These are phyloP conservation scores for Orientallactaga sibirica DNA, from an alignment of 2,797 vertebrate species.

Conservation along the genomic window DNA sequence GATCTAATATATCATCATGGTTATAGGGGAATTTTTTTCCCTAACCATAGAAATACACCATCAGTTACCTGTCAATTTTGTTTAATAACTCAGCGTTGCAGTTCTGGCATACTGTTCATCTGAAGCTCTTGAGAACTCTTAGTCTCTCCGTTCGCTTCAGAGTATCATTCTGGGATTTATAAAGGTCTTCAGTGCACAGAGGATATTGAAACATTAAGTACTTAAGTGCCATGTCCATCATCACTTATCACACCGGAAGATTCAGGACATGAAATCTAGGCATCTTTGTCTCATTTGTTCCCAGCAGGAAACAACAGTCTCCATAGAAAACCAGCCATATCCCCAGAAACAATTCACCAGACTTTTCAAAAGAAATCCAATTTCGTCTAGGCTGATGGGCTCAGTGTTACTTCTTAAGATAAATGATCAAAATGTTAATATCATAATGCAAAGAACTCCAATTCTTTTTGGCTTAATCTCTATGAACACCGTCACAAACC, in stretches of 20 bases:
- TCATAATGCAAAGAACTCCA: slow-evolving; percentile 62
- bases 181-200: slow-evolving; percentile 57
- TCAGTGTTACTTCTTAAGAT: slow-evolving; percentile 63
- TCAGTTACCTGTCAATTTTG: slow-evolving; percentile 80
- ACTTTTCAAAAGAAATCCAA: slow-evolving; percentile 77
- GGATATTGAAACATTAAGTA: slow-evolving; percentile 55
- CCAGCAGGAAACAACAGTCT: background rate
- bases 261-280: slow-evolving; percentile 2
- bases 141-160: slow-evolving; percentile 27
- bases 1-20: slow-evolving; percentile 77
- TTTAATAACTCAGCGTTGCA: slow-evolving; percentile 72
- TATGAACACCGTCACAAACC: slow-evolving; percentile 40
- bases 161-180: slow-evolving; percentile 54
- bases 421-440: slow-evolving; percentile 73
- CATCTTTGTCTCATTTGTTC: slow-evolving; percentile 62
- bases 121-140: slow-evolving; percentile 20
- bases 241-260: slow-evolving; percentile 42
- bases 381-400: slow-evolving; percentile 46
- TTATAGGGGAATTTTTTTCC: slow-evolving; percentile 63
- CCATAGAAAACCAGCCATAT: slow-evolving; percentile 61
- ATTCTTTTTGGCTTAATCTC: slow-evolving; percentile 68
- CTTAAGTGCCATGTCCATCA: slow-evolving; percentile 49
- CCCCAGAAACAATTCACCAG: slow-evolving; percentile 73
- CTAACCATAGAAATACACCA: slow-evolving; percentile 72
- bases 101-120: slow-evolving; percentile 56